Evolutionary conservation across 1,140 invertebrate species (phyloP).

Genomic region (Zaprionus inermis): DNA sequence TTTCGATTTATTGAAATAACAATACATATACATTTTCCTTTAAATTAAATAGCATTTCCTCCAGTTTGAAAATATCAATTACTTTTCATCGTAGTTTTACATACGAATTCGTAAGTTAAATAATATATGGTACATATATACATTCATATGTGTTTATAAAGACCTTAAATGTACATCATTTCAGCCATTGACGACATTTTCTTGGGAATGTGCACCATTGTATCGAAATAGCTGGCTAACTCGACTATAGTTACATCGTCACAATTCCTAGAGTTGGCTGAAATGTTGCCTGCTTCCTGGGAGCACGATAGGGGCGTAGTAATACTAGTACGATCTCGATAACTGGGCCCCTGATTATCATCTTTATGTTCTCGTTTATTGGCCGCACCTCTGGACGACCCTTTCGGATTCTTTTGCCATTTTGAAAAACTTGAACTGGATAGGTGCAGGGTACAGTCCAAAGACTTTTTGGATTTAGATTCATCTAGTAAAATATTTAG

Average conservation of each 20-base stretch:
- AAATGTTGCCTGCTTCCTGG: constrained; percentile 86
- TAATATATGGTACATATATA: constrained; percentile 4
- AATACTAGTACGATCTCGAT: constrained; percentile 38
- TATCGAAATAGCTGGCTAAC: constrained; percentile 96
- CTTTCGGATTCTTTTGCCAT: constrained; percentile 29
- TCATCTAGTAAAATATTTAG: constrained; percentile 62
- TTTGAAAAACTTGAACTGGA: constrained; percentile 51
- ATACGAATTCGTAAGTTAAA: background rate
- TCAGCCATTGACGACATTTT: constrained; percentile 98
- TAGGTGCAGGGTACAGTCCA: constrained; percentile 23
- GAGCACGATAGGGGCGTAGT: constrained; percentile 85
- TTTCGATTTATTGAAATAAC: constrained; percentile 4
- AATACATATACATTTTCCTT: constrained; percentile 1
- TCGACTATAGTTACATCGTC: constrained; percentile 94
- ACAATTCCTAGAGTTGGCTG: constrained; percentile 85
- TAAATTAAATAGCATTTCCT: constrained; percentile 1
- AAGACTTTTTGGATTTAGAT: constrained; percentile 41
- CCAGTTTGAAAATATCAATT: background rate
- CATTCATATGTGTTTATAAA: background rate
- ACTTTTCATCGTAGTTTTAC: background rate
- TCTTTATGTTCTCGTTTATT: background rate
- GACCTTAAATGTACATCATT: constrained; percentile 95
- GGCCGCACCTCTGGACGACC: background rate
- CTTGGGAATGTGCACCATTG: constrained; percentile 96
- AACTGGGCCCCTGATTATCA: background rate